phyloP scores from a whole-genome alignment of 2,797 vertebrate species.

The Parauchenoglanis punctatus region DNA sequence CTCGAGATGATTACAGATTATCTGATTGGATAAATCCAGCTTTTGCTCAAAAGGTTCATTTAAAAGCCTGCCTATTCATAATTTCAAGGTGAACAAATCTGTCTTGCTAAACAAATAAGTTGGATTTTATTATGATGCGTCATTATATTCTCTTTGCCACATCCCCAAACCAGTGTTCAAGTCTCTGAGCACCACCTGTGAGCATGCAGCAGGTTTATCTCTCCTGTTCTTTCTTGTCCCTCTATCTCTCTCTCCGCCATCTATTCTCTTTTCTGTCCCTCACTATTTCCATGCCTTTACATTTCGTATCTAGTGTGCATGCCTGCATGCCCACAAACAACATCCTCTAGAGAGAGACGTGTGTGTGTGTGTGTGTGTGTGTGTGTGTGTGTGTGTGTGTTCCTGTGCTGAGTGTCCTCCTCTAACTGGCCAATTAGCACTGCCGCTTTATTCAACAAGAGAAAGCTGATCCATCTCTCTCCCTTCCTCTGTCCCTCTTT shows the following conservation, averaged over 20 bases:
- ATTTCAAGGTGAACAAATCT: not conserved
- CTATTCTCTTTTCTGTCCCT: not conserved
- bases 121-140: not conserved
- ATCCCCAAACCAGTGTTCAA: not conserved
- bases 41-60: not conserved
- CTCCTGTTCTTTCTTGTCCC: not conserved
- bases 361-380: conserved; percentile 21
- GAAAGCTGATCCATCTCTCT: not conserved
- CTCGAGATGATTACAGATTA: not conserved
- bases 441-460: conserved; percentile 25
- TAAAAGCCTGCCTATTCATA: not conserved
- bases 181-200: not conserved
- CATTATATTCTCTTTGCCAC: not conserved
- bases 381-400: conserved; percentile 28
- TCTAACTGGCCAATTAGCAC: conserved; percentile 41
- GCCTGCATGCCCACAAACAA: conserved; percentile 39
- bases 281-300: not conserved
- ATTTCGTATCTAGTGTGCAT: conserved; percentile 21
- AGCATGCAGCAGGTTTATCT: not conserved
- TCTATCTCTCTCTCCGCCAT: not conserved
- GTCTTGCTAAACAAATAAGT: not conserved
- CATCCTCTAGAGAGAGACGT: conserved; percentile 27
- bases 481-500: not conserved
- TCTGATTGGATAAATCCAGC: not conserved
- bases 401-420: conserved; percentile 28